Evolutionary conservation across 2,113 vertebrate genomes (phyloP), one percentile per base, ranked within the genome.

Genomic region (Cynopterus brachyotis): DNA sequence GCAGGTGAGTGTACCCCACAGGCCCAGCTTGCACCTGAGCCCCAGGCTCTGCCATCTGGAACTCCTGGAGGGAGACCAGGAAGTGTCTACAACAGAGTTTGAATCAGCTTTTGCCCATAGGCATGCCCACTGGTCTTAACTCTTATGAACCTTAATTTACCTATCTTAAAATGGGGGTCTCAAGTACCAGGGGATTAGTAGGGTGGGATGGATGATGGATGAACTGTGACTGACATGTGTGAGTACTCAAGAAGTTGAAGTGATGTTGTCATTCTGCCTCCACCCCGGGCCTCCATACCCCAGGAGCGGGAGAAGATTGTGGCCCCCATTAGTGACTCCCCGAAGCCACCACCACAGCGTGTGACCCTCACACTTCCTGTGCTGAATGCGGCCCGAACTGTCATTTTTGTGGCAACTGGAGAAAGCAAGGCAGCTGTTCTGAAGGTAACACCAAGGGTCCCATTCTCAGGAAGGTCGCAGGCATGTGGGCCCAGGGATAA

Each of bases 401-500:
- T 99, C 6, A 98, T 99, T 55, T 99, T 99, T 24, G 99, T 99
- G 40, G 99, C 99, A 9, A 99, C 99, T 0, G 99, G 99, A 86
- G 99, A 99, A 79, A 98, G 99, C 98, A 99, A 99, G 98, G 99
- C 99, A 0, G 66, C 99, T 0, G 96, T 99, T 85, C 91, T 99
- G 24, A 99, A 99, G 99, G 99, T 99, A 98, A 62, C 35, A 47
- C 13, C 0, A 22, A 42, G 62, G 40, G 69, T 28, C 60, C 12
- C 19, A 17, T 22, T 40, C 73, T 89, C 32, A 11, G 42, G 42
- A 53, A 62, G 28, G 7, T 32, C 22, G 17, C 2, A 19, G 57
- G 69, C 2, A 3, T 47, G 5, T 32, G 66, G 37, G 69, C 28
- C 75, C 47, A 3, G 24, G 55, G 12, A 70, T 22, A 69, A 75